Percentiles rank a stretch among this genome's conserved stretches.
Evolutionary conservation across 2,888 invertebrate species (phyloP).

Genomic region (Eupithecia insigniata): DNA sequence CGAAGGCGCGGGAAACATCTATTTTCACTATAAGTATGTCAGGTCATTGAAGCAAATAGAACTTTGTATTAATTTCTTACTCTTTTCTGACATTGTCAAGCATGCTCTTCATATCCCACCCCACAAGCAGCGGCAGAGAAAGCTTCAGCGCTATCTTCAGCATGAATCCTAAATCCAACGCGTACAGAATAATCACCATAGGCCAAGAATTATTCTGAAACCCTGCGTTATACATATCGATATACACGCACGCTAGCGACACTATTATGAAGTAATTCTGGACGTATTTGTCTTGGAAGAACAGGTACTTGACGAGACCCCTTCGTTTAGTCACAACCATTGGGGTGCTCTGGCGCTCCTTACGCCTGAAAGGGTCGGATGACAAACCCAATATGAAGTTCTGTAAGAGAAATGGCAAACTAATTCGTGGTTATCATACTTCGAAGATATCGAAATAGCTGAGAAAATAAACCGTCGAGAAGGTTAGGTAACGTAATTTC

Average conservation of each 20-base stretch:
- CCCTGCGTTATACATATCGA: conserved; percentile 69
- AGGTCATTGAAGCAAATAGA: too few species aligned
- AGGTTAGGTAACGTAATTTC: too few species aligned
- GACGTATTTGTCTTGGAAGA: conserved; percentile 52
- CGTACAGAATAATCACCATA: conserved; percentile 57
- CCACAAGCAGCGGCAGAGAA: conserved; percentile 51
- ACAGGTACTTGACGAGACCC: conserved; percentile 50
- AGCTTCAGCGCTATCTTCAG: conserved; percentile 63
- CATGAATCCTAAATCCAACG: conserved; percentile 62
- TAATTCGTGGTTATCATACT: background rate
- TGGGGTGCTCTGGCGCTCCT: conserved; percentile 34
- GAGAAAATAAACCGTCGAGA: background rate
- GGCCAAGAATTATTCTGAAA: conserved; percentile 60
- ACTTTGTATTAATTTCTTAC: conserved; percentile 49
- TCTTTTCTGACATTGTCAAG: conserved; percentile 49
- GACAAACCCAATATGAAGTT: conserved; percentile 56
- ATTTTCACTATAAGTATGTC: background rate
- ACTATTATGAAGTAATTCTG: conserved; percentile 62
- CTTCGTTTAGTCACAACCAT: conserved; percentile 37
- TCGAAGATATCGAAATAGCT: too few species aligned
- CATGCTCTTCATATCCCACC: conserved; percentile 44
- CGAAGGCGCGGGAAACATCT: too few species aligned
- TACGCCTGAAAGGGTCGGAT: conserved; percentile 30
- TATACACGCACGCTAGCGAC: conserved; percentile 59
- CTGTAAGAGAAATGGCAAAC: conserved; percentile 43